Base-by-base conservation (phyloP, 2,113 vertebrate genomes). In the Megaceryle torquata region DNA sequence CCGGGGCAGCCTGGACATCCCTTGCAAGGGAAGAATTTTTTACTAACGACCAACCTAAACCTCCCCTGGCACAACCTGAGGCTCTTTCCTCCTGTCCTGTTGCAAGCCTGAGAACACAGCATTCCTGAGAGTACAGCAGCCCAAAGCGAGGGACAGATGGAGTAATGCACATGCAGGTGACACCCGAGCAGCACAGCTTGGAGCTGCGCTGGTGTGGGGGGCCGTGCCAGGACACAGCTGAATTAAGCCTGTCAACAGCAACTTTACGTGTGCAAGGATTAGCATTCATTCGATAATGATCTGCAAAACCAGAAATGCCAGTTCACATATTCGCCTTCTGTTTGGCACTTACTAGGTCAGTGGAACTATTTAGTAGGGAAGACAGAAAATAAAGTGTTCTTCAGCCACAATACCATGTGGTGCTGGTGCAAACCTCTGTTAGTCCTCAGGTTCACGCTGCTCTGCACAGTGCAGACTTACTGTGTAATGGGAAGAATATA, bases 71-170 rank as follows among this genome's bases (percentile, higher is more conserved):
- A 48, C 21, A n/a, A 25, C 31, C 24, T 17, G 44, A n/a, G 11
- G 65, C 43, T 43, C 13, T 46, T 46, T 35, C 22, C 33, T 70
- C 33, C n/a, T 46, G 33, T 50, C 15, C 43, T 25, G 31, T n/a
- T n/a, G 15, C 6, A 2, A 13, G 3, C 15, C 56, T 2, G 16
- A 31, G 53, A 14, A 4, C 6, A 3, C 4, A 1, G 0, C 20
- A 6, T 0, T 11, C 5, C 21, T 9, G 8, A 4, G 13, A 4
- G 13, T 10, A 2, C 25, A 35, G 2, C 59, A 31, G 22, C 8
- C 86, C 3, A 33, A 46, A 13, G 24, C 31, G 0, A 19, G 60
- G 63, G 33, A 24, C 54, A 13, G 60, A 2, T 2, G 1, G 51
- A 37, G 57, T 6, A 41, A 20, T 1, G 19, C 65, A 2, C n/a